Percentiles rank a stretch among this genome's conserved stretches.
phyloP scores from a whole-genome alignment of 1,140 invertebrate species.

The Drosophila carrolli region DNA sequence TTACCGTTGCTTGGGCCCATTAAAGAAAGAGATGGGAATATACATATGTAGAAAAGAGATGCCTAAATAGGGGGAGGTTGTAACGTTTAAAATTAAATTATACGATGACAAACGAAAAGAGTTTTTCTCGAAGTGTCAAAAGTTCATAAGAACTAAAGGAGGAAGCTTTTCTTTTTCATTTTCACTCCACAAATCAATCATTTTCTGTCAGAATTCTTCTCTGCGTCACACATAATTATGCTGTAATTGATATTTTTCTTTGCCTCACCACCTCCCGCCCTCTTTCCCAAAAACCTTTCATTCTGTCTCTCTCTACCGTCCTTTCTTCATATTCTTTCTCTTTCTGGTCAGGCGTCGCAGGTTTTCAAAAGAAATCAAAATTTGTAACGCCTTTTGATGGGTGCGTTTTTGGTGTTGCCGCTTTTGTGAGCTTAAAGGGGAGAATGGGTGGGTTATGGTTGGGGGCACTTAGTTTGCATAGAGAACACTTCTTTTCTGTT shows the following conservation, averaged over 20 bases:
- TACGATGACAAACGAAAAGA: slow-evolving; percentile 79
- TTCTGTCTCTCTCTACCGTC: not conserved
- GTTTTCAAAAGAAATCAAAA: slow-evolving; percentile 80
- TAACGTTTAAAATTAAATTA: slow-evolving; percentile 77
- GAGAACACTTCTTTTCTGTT: slow-evolving; percentile 55
- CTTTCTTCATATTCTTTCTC: slow-evolving; percentile 24
- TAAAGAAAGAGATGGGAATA: slow-evolving; percentile 26
- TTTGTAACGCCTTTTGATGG: slow-evolving; percentile 81
- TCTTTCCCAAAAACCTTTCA: not conserved
- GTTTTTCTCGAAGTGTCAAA: slow-evolving; percentile 59
- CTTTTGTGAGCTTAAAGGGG: slow-evolving; percentile 30
- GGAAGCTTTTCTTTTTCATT: slow-evolving; percentile 35
- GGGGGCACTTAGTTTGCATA: slow-evolving; percentile 77
- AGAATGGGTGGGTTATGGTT: slow-evolving; percentile 13
- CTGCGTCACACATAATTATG: slow-evolving; percentile 79
- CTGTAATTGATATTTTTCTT: slow-evolving; percentile 78
- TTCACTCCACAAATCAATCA: slow-evolving; percentile 75
- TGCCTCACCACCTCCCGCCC: slow-evolving; percentile 17
- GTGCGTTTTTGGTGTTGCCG: slow-evolving; percentile 55
- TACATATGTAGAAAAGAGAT: slow-evolving; percentile 2
- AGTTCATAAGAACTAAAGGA: slow-evolving; percentile 32
- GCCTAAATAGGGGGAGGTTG: slow-evolving; percentile 10
- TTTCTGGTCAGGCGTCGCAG: slow-evolving; percentile 60
- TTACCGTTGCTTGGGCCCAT: slow-evolving; percentile 69
- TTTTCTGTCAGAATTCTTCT: slow-evolving; percentile 66